Conservation (phyloP, 2,113 vertebrate genomes). For the Butorides virescens region DNA sequence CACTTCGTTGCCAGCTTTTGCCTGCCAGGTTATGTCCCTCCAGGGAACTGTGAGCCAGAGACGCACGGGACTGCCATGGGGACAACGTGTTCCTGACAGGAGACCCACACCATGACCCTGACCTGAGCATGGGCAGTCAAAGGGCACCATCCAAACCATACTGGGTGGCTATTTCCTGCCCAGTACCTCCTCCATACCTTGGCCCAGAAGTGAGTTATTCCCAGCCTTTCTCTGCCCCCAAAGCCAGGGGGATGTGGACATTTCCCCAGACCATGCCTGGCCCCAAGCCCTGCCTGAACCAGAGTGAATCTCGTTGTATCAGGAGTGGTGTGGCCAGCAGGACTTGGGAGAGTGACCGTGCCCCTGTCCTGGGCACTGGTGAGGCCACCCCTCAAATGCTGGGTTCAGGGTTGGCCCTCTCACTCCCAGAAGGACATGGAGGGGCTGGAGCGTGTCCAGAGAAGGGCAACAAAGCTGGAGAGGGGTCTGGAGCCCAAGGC, state of each 20-base stretch:
- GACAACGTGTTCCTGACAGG: not conserved
- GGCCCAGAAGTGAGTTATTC: not conserved
- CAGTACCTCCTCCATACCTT: not conserved
- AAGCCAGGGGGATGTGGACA: not conserved
- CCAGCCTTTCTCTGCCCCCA: not conserved
- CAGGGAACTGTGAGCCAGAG: constrained; percentile 50
- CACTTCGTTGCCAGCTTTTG: constrained; percentile 54
- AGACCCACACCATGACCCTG: not conserved
- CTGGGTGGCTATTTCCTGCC: not conserved
- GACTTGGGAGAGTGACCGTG: not conserved
- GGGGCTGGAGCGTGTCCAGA: not conserved
- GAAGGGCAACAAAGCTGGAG: not conserved
- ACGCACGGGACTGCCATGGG: not conserved
- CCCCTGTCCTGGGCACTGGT: not conserved
- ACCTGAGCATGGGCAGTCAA: not conserved
- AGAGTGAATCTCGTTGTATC: not conserved
- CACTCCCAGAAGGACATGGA: not conserved
- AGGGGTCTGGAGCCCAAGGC: not conserved
- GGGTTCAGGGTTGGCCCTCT: not conserved
- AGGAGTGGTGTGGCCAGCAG: not conserved
- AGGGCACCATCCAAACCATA: not conserved
- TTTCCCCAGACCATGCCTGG: not conserved
- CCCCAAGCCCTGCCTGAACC: not conserved
- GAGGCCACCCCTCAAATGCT: not conserved
- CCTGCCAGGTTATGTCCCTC: constrained; percentile 45